Evolutionary conservation across 30 jellyfish, hydroid and myxozoan species (phyloP).

Genomic region (Cassiopea xamachana): DNA sequence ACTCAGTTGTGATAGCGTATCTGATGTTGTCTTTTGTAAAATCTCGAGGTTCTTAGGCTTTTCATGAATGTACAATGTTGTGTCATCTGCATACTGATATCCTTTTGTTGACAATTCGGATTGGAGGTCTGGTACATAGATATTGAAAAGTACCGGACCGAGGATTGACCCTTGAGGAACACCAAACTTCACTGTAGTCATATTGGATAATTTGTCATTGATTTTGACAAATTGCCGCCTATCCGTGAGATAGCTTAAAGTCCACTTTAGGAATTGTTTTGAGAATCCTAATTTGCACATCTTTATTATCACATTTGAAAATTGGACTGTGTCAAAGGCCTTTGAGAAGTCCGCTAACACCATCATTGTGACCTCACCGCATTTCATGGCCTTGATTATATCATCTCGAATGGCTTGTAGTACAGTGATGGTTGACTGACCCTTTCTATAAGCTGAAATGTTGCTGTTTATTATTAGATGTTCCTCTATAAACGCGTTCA

Average conservation of each 20-base stretch:
- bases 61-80: constrained; percentile 10
- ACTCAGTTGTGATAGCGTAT: too few species aligned
- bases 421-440: constrained; percentile 18
- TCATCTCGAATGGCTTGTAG: too few species aligned
- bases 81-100: not conserved
- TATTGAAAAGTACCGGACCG: too few species aligned
- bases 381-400: too few species aligned
- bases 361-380: constrained; percentile 24
- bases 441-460: constrained; percentile 13
- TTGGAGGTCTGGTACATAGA: too few species aligned
- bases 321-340: not conserved
- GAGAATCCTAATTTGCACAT: constrained; percentile 70
- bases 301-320: not conserved
- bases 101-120: too few species aligned
- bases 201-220: too few species aligned
- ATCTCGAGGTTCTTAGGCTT: not conserved
- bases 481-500: not conserved
- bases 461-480: not conserved
- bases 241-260: not conserved
- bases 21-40: too few species aligned
- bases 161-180: too few species aligned
- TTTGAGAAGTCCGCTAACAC: constrained; percentile 81
- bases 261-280: constrained; percentile 62
- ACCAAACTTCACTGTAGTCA: too few species aligned
- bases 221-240: too few species aligned